Percentiles rank a stretch among this genome's conserved stretches.
Conservation (phyloP, 1,140 invertebrate species). For the Meteorus sp. region DNA sequence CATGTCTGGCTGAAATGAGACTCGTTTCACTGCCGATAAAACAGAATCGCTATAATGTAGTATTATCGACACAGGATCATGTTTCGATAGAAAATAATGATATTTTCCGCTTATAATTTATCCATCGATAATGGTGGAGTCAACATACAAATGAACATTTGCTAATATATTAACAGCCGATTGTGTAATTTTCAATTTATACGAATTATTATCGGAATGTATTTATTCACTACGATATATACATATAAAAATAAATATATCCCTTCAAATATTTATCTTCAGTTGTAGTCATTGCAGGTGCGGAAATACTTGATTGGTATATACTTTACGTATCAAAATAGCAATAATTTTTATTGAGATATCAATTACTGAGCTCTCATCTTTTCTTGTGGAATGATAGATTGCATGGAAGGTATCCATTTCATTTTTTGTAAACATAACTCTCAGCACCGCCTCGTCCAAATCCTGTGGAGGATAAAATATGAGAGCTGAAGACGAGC, state of each 20-base stretch:
- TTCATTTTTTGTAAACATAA: neutral
- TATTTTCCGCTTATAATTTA: too few relatives aligned
- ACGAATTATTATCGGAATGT: too few relatives aligned
- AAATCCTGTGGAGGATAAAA: neutral
- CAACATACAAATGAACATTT: slow-evolving; percentile 42
- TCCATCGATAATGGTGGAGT: slow-evolving; percentile 61
- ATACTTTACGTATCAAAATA: neutral
- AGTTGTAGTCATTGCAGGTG: neutral
- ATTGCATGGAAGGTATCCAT: neutral
- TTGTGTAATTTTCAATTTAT: too few relatives aligned
- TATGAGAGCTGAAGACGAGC: neutral
- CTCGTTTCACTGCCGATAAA: too few relatives aligned
- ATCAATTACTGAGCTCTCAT: too few relatives aligned
- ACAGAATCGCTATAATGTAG: too few relatives aligned
- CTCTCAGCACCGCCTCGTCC: neutral
- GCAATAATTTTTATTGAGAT: neutral
- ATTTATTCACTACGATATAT: too few relatives aligned
- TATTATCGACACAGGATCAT: too few relatives aligned
- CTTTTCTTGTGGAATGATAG: slow-evolving; percentile 17
- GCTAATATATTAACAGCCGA: too few relatives aligned
- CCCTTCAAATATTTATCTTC: too few relatives aligned
- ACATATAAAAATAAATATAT: neutral
- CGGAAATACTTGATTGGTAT: neutral
- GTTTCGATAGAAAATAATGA: too few relatives aligned
- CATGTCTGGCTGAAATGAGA: too few relatives aligned